Evolutionary conservation across 2,888 invertebrate species (phyloP).

Genomic region (Allacma fusca): DNA sequence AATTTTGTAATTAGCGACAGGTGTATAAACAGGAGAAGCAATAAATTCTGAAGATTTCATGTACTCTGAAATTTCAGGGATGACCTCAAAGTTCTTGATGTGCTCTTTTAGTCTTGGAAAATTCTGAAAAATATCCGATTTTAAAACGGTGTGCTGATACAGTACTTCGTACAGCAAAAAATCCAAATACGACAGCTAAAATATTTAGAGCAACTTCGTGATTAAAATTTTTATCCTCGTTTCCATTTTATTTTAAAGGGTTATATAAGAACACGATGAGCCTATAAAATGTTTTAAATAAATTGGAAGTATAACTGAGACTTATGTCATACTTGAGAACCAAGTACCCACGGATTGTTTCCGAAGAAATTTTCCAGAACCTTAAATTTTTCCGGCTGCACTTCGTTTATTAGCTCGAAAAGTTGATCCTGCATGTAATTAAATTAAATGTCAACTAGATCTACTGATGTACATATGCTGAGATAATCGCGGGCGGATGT

Average conservation of each 20-base stretch:
- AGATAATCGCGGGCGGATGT: too few species aligned
- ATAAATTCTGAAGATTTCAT: slow-evolving; percentile 62
- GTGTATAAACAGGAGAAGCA: slow-evolving; percentile 34
- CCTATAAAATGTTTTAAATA: too few species aligned
- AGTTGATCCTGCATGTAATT: too few species aligned
- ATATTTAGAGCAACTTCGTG: too few species aligned
- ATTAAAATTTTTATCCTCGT: too few species aligned
- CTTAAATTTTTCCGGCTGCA: background rate
- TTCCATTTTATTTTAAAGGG: too few species aligned
- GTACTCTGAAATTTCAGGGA: slow-evolving; percentile 62
- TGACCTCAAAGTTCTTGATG: slow-evolving; percentile 63
- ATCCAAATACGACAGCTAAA: slow-evolving; percentile 64
- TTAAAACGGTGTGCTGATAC: slow-evolving; percentile 63
- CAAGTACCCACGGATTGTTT: background rate
- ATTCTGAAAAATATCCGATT: slow-evolving; percentile 62
- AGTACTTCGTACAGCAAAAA: slow-evolving; percentile 65
- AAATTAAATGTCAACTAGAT: too few species aligned
- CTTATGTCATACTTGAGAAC: too few species aligned
- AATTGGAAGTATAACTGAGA: too few species aligned
- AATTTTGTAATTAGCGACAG: background rate
- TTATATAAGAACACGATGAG: too few species aligned
- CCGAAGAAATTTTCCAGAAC: background rate
- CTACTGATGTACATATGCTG: too few species aligned
- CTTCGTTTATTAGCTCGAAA: too few species aligned
- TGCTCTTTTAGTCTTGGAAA: slow-evolving; percentile 64